phyloP scores from a whole-genome alignment of 2,797 vertebrate species.

The Intellagama lesueurii region DNA sequence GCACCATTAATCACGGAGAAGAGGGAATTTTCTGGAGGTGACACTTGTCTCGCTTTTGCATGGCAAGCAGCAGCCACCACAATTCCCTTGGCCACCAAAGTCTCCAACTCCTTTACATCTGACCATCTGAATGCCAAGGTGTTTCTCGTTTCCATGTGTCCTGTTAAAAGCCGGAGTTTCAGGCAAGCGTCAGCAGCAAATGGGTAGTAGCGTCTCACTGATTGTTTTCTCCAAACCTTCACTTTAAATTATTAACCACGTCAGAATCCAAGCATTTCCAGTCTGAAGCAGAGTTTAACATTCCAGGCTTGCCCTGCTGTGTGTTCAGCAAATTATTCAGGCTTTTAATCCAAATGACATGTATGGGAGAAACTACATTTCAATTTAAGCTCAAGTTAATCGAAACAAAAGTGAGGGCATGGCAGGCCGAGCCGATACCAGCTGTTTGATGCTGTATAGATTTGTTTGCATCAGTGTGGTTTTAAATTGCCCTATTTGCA shows the following conservation, averaged over 20 bases:
- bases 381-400: slow-evolving; percentile 40
- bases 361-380: slow-evolving; percentile 24
- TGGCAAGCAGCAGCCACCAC: neutral
- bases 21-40: neutral
- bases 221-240: slow-evolving; percentile 38
- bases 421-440: neutral
- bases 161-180: neutral
- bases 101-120: neutral
- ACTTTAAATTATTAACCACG: slow-evolving; percentile 37
- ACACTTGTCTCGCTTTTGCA: neutral
- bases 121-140: neutral
- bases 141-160: slow-evolving; percentile 3
- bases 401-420: slow-evolving; percentile 24
- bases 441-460: slow-evolving; percentile 30
- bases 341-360: slow-evolving; percentile 39
- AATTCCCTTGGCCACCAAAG: neutral
- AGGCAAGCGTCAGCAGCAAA: too few species aligned
- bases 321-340: slow-evolving; percentile 31
- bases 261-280: neutral
- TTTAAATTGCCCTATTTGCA: slow-evolving; percentile 46
- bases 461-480: slow-evolving; percentile 20
- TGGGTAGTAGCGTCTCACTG: neutral
- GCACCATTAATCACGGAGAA: neutral
- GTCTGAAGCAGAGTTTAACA: slow-evolving; percentile 6
- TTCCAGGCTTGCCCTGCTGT: neutral